Conservation (phyloP, 2,113 vertebrate genomes). For the Pelecanoides urinatrix region DNA sequence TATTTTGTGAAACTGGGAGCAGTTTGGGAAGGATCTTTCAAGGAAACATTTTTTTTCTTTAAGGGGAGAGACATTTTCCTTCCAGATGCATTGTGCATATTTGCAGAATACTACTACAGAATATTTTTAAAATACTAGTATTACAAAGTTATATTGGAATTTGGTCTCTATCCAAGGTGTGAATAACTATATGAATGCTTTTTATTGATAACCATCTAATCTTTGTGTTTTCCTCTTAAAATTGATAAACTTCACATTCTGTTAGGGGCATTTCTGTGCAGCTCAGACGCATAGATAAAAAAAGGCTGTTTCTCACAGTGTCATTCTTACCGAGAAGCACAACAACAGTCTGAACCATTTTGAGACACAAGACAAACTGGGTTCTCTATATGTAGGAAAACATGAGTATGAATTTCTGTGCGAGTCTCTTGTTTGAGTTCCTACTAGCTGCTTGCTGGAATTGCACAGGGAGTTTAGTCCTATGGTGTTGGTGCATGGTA, state of each 20-base stretch:
- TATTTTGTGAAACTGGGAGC: neutral
- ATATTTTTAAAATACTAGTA: neutral
- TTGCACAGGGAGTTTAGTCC: neutral
- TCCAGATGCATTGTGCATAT: neutral
- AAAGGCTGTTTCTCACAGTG: neutral
- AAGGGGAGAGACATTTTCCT: neutral
- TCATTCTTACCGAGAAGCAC: neutral
- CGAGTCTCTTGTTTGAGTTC: neutral
- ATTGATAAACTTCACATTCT: neutral
- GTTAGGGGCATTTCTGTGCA: neutral
- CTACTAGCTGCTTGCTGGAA: neutral
- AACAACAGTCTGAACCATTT: neutral
- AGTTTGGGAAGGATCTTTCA: neutral
- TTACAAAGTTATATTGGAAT: neutral
- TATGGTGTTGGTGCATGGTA: neutral
- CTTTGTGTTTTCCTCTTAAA: neutral
- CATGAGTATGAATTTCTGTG: neutral
- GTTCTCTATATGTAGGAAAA: neutral
- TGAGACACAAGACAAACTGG: neutral
- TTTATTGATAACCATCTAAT: neutral
- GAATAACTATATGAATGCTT: neutral
- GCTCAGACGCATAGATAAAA: neutral
- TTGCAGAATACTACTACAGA: neutral
- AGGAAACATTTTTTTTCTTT: neutral
- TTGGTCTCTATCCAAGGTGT: neutral